Percentiles rank a stretch among this genome's conserved stretches.
phyloP scores from a whole-genome alignment of 1,140 invertebrate genomes.

The Propsilocerus akamusi region DNA sequence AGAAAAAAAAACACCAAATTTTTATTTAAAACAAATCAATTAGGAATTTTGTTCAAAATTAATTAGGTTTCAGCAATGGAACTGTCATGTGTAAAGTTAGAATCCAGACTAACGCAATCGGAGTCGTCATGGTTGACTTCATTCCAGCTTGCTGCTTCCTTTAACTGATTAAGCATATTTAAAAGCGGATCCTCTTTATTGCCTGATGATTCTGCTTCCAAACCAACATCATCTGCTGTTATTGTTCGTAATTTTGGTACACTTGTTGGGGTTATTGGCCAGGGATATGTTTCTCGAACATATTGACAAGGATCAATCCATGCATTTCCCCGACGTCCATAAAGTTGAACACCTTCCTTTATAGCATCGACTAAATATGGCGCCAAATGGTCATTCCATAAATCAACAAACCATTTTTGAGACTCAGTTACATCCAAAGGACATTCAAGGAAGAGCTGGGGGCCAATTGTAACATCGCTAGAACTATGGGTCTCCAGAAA shows the following conservation, averaged over 20 bases:
- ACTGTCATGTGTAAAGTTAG: slow-evolving; percentile 19
- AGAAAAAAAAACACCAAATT: too few relatives aligned
- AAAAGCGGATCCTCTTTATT: slow-evolving; percentile 11
- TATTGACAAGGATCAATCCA: slow-evolving; percentile 65
- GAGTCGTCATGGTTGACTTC: slow-evolving; percentile 42
- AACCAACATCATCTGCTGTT: slow-evolving; percentile 17
- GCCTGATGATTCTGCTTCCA: slow-evolving; percentile 12
- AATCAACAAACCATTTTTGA: slow-evolving; percentile 70
- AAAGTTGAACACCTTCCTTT: slow-evolving; percentile 52
- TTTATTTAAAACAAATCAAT: too few relatives aligned
- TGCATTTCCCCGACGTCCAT: slow-evolving; percentile 28
- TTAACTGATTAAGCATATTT: slow-evolving; percentile 62
- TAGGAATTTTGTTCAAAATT: too few relatives aligned
- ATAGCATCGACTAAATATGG: slow-evolving; percentile 66
- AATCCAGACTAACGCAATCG: slow-evolving; percentile 35
- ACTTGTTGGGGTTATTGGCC: slow-evolving; percentile 26
- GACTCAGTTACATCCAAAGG: slow-evolving; percentile 22
- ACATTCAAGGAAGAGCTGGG: slow-evolving; percentile 20
- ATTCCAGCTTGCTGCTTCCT: slow-evolving; percentile 58
- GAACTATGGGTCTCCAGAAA: slow-evolving; percentile 72
- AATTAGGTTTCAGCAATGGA: slow-evolving; percentile 10
- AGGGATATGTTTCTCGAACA: slow-evolving; percentile 59
- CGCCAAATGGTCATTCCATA: slow-evolving; percentile 74
- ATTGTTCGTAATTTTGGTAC: slow-evolving; percentile 1
- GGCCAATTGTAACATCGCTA: slow-evolving; percentile 67